Evolutionary conservation across 2,797 vertebrate species (phyloP), one percentile per base, ranked within the genome.

Genomic region (Arnoldichthys spilopterus): DNA sequence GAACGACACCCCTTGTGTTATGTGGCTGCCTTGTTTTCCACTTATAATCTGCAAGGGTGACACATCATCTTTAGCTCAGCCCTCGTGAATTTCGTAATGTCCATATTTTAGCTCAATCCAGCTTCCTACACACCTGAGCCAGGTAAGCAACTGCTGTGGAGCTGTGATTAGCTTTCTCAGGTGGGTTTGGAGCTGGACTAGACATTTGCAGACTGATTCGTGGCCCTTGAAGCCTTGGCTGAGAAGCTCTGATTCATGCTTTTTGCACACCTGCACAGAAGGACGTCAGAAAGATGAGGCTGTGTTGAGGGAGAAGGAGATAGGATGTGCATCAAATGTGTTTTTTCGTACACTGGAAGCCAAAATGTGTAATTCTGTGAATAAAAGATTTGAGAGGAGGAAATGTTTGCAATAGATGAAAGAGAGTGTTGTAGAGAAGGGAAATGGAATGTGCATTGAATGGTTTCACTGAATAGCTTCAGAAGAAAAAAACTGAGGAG

Each of bases 11-110:
- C 72, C 28, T 56, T 59, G 72, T 47, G 7, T 63, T 85, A 63
- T 75, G 47, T 72, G 70, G 43, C 68, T 76, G 77, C 72, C 72
- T 26, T 69, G 70, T 78, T 80, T 67, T 3, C 72, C 66, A 40
- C 74, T 80, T 54, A 75, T 77, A 83, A 80, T 82, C 68, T 61
- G 49, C 20, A 66, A 77, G 56, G 22, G 18, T 69, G 68, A 82
- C 56, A 72, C 71, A 71, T 71, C 43, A 73, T 69, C 40, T 59
- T 68, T 6, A 28, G 70, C 28, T 11, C 26, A 28, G 63, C 58
- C 24, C 2, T 58, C 6, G 1, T 37, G 61, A 58, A 74, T 26
- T 20, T 51, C 30, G 26, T 53, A 49, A 18, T 56, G 11, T 72
- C 30, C 24, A 66, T 73, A 37, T 67, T 66, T 34, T 24, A 56